Evolutionary conservation across 2,113 vertebrate genomes (phyloP).

Genomic region (Epinephelus cyanopodus): DNA sequence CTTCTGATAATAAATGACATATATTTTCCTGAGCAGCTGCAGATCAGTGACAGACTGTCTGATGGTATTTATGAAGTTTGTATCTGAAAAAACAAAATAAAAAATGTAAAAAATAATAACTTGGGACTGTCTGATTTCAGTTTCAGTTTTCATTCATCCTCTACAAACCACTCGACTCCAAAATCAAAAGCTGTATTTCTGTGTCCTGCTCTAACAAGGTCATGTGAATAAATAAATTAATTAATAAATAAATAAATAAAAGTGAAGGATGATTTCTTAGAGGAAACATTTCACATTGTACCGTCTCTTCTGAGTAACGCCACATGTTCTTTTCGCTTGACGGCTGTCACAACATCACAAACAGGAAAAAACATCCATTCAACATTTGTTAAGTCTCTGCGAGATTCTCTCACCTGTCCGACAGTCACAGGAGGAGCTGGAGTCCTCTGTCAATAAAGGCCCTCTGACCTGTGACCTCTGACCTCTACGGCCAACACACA

Average conservation of each 20-base stretch:
- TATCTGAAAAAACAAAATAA: too few relatives aligned
- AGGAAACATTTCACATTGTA: background rate
- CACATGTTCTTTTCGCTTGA: background rate
- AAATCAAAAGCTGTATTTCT: background rate
- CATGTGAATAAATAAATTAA: background rate
- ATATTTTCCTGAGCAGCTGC: too few relatives aligned
- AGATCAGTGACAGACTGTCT: too few relatives aligned
- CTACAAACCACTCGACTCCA: too few relatives aligned
- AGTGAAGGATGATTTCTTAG: conserved; percentile 2
- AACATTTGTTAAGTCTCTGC: background rate
- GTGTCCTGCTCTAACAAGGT: background rate
- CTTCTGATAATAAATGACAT: too few relatives aligned
- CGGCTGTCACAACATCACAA: background rate
- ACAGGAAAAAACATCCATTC: background rate
- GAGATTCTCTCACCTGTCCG: background rate
- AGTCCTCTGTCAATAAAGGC: background rate
- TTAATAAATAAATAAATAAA: background rate
- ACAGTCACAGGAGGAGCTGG: background rate
- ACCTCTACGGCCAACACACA: background rate
- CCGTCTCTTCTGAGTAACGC: background rate
- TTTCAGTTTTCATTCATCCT: too few relatives aligned
- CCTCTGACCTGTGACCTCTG: background rate
- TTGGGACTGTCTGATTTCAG: too few relatives aligned
- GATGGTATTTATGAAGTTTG: too few relatives aligned
- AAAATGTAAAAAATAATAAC: too few relatives aligned